Percentiles rank a stretch among this genome's conserved stretches.
These are phyloP conservation scores for Podilymbus podiceps DNA, from an alignment of 2,113 vertebrate species.

Conservation along the genomic window DNA sequence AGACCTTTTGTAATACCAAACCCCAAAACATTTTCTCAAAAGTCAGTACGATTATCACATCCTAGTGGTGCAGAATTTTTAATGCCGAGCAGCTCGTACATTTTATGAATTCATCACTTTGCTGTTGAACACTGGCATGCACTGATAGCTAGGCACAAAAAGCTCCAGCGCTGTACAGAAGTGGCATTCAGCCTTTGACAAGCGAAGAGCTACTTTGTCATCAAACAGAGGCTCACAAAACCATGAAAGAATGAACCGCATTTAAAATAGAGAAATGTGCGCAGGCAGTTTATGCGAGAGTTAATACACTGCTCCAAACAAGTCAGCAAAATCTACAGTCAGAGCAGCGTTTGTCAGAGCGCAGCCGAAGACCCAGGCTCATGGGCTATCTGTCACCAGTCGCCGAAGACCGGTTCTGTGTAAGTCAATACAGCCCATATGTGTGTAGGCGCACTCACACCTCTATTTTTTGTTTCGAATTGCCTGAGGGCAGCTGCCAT, in stretches of 20 bases:
- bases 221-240: slow-evolving; percentile 63
- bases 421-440: slow-evolving; percentile 15
- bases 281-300: slow-evolving; percentile 21
- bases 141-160: slow-evolving; percentile 65
- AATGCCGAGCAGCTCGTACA: slow-evolving; percentile 42
- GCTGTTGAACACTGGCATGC: slow-evolving; percentile 61
- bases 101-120: slow-evolving; percentile 68
- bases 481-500: slow-evolving; percentile 8
- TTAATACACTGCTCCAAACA: slow-evolving; percentile 47
- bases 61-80: slow-evolving; percentile 31
- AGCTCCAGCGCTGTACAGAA: slow-evolving; percentile 55
- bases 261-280: slow-evolving; percentile 45
- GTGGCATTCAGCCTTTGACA: slow-evolving; percentile 68
- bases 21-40: slow-evolving; percentile 37
- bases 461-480: slow-evolving; percentile 37
- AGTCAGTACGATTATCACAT: slow-evolving; percentile 27
- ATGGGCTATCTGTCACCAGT: slow-evolving; percentile 21
- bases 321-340: slow-evolving; percentile 14
- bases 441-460: slow-evolving; percentile 19
- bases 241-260: slow-evolving; percentile 50
- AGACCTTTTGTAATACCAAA: slow-evolving; percentile 3
- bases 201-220: slow-evolving; percentile 63
- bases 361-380: background rate
- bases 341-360: background rate
- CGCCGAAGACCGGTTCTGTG: background rate